A percentile compares a stretch with the other conserved stretches of the same genome.
phyloP scores from a whole-genome alignment of 2,888 invertebrate genomes.

The Volucella bombylans region DNA sequence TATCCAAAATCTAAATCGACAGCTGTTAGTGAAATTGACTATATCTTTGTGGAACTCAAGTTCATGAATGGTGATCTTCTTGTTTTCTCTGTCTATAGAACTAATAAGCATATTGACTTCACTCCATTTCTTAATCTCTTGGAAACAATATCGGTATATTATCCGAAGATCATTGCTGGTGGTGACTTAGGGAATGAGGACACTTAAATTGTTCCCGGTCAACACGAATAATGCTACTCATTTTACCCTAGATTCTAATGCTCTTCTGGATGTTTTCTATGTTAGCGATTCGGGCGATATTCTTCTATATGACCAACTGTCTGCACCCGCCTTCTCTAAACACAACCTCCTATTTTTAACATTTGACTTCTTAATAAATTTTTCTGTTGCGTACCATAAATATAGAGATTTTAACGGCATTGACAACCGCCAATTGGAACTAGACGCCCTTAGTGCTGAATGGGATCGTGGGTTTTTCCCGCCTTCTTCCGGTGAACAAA shows the following conservation, averaged over 20 bases:
- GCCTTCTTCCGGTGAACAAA: background rate
- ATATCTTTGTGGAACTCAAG: background rate
- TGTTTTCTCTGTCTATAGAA: background rate
- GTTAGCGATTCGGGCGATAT: too few species aligned
- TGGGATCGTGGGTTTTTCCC: background rate
- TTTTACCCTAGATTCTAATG: background rate
- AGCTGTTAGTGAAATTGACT: background rate
- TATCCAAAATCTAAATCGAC: conserved; percentile 1
- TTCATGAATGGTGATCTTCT: background rate
- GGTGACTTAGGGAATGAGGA: too few species aligned
- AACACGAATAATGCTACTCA: too few species aligned
- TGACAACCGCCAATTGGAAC: background rate
- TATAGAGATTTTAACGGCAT: conserved; percentile 2
- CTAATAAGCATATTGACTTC: background rate
- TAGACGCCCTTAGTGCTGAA: background rate
- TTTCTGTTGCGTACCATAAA: background rate
- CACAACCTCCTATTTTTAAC: background rate
- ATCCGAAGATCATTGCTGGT: background rate
- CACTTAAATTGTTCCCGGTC: too few species aligned
- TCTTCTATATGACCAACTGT: too few species aligned
- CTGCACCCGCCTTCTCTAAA: background rate
- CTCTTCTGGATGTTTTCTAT: background rate
- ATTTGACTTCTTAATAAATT: background rate
- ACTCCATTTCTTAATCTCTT: too few species aligned
- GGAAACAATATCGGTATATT: background rate